Conservation (phyloP, 2,113 vertebrate genomes). For the Hypanus sabinus region DNA sequence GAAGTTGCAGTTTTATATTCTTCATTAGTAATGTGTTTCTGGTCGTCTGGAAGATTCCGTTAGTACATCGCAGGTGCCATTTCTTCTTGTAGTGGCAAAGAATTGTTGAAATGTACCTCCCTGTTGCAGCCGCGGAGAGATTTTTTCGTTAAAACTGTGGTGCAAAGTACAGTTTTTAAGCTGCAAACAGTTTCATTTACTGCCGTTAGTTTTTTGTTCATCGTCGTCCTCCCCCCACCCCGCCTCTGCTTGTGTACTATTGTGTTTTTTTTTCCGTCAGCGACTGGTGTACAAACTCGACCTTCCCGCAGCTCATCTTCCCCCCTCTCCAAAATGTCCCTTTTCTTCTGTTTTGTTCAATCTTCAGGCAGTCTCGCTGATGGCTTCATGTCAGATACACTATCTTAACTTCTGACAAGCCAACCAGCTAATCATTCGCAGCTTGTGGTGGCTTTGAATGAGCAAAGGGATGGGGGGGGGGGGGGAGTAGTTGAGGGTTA, state of each 20-base stretch:
- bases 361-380: conserved; percentile 34
- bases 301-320: conserved; percentile 41
- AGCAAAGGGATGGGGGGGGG: not conserved
- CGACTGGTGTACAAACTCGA: conserved; percentile 44
- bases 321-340: conserved; percentile 43
- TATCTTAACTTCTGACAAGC: conserved; percentile 35
- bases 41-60: conserved; percentile 40
- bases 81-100: conserved; percentile 21
- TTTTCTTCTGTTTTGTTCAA: conserved; percentile 38
- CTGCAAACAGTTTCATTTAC: conserved; percentile 11
- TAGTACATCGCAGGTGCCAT: conserved; percentile 41
- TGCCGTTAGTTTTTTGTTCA: not conserved
- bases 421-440: conserved; percentile 42
- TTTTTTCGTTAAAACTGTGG: too few relatives aligned
- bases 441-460: conserved; percentile 29
- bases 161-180: not conserved
- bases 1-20: not conserved
- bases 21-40: conserved; percentile 13
- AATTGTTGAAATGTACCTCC: not conserved
- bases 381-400: conserved; percentile 27
- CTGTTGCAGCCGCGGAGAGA: not conserved
- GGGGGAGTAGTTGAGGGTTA: conserved; percentile 35
- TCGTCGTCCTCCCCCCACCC: too few relatives aligned
- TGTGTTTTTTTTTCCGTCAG: conserved; percentile 23
- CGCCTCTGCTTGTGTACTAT: not conserved